Evolutionary conservation across 2,113 vertebrate genomes (phyloP).

Genomic region (Oryctolagus cuniculus): mOryCun1.1 NC_091432.1:54011001-54011500

Average conservation of each 20-base stretch:
- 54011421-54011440: not conserved
- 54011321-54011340: no score
- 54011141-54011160: not conserved
- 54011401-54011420: not conserved
- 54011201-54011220: not conserved
- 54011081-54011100: not conserved
- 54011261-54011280: rapidly evolving
- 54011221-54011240: not conserved
- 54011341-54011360: not conserved
- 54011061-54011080: not conserved
- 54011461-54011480: not conserved
- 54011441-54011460: not conserved
- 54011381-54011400: not conserved
- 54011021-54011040: not conserved
- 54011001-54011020: not conserved
- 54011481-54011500: not conserved
- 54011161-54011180: not conserved
- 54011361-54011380: not conserved
- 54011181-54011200: not conserved
- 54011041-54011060: no score
- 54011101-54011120: not conserved
- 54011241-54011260: not conserved
- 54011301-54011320: not conserved
- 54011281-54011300: not conserved
- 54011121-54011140: not conserved